A percentile compares a stretch with the other conserved stretches of the same genome.
These are phyloP conservation scores for Calephelis perditalis DNA, from an alignment of 2,888 invertebrate species.

Conservation along the genomic window DNA sequence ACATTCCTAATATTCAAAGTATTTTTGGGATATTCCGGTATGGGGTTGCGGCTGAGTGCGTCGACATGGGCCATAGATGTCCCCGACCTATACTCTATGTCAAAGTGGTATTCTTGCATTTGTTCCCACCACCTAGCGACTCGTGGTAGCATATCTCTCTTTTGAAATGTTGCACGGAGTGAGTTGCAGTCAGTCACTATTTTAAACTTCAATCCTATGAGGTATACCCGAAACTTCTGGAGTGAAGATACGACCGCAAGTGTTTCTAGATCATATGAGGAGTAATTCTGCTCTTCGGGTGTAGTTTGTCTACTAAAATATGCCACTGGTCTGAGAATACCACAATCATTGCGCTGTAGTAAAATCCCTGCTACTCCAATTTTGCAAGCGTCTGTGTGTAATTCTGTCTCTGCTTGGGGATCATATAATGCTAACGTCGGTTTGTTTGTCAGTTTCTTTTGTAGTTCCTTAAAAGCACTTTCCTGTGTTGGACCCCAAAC, in stretches of 20 bases:
- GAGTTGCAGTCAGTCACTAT: conserved; percentile 30
- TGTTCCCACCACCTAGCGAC: too few relatives aligned
- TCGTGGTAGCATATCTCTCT: too few relatives aligned
- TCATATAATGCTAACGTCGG: too few relatives aligned
- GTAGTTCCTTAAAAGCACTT: too few relatives aligned
- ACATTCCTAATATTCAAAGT: too few relatives aligned
- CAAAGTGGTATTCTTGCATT: too few relatives aligned
- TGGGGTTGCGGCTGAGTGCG: conserved; percentile 14
- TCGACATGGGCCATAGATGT: conserved; percentile 12
- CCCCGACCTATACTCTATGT: too few relatives aligned
- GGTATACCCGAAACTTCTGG: conserved; percentile 27
- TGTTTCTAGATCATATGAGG: conserved; percentile 20
- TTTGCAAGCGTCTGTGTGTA: conserved; percentile 41
- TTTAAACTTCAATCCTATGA: conserved; percentile 25
- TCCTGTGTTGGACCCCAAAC: too few relatives aligned
- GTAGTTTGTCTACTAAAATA: conserved; percentile 1
- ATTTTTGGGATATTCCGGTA: neutral
- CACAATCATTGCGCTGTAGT: conserved; percentile 29
- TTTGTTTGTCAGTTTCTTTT: too few relatives aligned
- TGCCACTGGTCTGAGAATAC: conserved; percentile 20
- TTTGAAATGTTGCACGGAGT: conserved; percentile 22
- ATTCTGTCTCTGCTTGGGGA: too few relatives aligned
- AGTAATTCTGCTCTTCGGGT: neutral
- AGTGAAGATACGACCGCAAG: conserved; percentile 27
- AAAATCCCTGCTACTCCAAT: conserved; percentile 35